Base-by-base conservation (phyloP, 2,888 invertebrate genomes). In the Microchrysa polita region DNA sequence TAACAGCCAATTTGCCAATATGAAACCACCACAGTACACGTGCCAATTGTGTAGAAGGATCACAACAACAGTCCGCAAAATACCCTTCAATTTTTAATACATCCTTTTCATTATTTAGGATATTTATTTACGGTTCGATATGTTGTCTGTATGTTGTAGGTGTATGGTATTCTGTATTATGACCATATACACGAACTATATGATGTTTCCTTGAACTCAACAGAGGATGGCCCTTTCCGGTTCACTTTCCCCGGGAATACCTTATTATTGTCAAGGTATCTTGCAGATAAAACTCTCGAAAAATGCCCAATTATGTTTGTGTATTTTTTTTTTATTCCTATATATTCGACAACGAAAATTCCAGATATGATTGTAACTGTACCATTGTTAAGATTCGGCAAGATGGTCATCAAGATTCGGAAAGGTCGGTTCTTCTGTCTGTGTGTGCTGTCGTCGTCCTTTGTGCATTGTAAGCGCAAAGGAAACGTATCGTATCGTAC, bases 241-340 rank as follows among this genome's bases (percentile, higher is more conserved):
- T 34, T n/a, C 65, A 9, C 14, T 65, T 65, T 48, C 60, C n/a
- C n/a, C 10, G 27, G 27, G 1, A 60, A 27, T 60, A 22, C 14
- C 10, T 27, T 60, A 7, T 60, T 27, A 22, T 22, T 44, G 18
- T 12, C 44, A 44, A 48, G 5, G 65, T 44, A 65, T 65, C 44
- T 44, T n/a, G 48, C 34, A 42, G 57, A 69, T 69, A 55, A 55
- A 57, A 69, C 69, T 57, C 55, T 55, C 57, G 67, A 67, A 52
- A 65, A 67, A 67, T 1, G 52, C 53, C 67, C 69, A 55, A 69
- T 69, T 69, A 57, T 53, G 52, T 27, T 34, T 34, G 27, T 34
- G 7, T 7, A 5, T 34, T 27, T 61, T 61, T 48, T 67, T 67
- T 23, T n/a, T n/a, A n/a, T n/a, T n/a, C n/a, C n/a, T n/a, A n/a